Evolutionary conservation across 2,113 vertebrate species (phyloP).

Genomic region (Tachuris rubrigastra): DNA sequence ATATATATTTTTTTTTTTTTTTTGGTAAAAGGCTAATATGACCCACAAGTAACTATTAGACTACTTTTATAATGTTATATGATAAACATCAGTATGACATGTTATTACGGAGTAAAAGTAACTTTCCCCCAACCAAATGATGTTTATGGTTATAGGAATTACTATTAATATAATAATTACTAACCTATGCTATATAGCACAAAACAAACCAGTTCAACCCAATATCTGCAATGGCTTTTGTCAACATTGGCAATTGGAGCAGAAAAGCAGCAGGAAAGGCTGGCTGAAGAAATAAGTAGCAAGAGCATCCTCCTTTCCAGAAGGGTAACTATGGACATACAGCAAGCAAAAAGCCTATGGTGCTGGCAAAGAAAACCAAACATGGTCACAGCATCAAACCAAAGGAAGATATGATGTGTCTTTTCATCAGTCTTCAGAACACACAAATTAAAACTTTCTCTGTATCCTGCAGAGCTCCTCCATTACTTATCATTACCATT

Average conservation of each 20-base stretch:
- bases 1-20: not conserved
- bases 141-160: not conserved
- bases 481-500: slow-evolving; percentile 47
- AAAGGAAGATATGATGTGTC: not conserved
- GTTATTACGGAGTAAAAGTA: not conserved
- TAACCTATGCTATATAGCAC: not conserved
- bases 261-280: not conserved
- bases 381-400: not conserved
- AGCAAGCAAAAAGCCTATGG: not conserved
- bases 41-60: not conserved
- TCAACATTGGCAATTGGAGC: not conserved
- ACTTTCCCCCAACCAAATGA: not conserved
- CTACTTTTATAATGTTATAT: not conserved
- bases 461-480: slow-evolving; percentile 40
- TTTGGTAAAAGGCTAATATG: not conserved
- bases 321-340: not conserved
- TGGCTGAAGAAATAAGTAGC: not conserved
- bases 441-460: slow-evolving; percentile 49
- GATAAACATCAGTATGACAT: not conserved
- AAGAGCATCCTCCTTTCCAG: not conserved
- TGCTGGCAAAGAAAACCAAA: not conserved
- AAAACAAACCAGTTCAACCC: not conserved
- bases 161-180: not conserved
- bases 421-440: slow-evolving; percentile 29
- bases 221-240: not conserved